These are phyloP conservation scores for Megaceryle alcyon DNA, from an alignment of 2,797 vertebrate genomes.

Conservation along the genomic window DNA sequence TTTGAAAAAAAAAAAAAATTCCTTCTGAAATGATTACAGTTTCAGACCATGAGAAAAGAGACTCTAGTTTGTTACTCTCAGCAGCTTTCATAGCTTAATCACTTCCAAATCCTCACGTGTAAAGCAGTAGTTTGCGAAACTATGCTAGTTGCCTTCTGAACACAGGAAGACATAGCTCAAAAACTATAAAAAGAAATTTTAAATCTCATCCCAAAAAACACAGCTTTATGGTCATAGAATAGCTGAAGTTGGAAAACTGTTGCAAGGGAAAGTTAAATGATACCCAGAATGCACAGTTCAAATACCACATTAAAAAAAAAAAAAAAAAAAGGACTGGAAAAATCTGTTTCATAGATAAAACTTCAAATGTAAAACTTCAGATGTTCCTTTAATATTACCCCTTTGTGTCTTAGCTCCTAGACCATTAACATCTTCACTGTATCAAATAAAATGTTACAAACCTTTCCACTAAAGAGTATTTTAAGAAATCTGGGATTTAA, in stretches of 20 bases:
- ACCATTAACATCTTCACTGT: background rate
- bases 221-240: background rate
- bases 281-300: background rate
- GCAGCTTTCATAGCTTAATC: background rate
- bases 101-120: background rate
- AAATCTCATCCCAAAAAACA: background rate
- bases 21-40: background rate
- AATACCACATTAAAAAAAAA: background rate
- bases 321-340: background rate
- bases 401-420: background rate
- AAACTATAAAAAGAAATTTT: background rate
- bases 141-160: background rate
- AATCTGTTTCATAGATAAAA: slow-evolving; percentile 16
- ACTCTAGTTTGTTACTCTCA: background rate
- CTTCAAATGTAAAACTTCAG: background rate
- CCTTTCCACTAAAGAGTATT: background rate
- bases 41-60: background rate
- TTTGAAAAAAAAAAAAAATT: background rate
- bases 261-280: background rate
- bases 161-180: background rate
- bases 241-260: background rate
- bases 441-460: background rate
- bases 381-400: background rate
- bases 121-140: background rate
- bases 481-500: background rate